These are phyloP conservation scores for Clarias gariepinus DNA, from an alignment of 2,113 vertebrate genomes.

Conservation along the genomic window DNA sequence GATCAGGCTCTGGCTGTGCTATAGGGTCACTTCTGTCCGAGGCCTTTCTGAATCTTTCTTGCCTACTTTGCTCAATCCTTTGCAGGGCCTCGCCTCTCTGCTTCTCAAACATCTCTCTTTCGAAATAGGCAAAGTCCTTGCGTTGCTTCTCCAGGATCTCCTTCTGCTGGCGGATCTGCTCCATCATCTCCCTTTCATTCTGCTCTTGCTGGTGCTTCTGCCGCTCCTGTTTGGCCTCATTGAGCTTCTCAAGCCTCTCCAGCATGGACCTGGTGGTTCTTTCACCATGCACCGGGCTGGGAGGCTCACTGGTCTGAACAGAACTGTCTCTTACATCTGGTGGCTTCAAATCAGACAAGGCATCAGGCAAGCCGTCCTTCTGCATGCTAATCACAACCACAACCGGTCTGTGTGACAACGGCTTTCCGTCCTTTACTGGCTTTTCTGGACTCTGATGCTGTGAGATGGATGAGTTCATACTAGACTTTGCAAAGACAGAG, in stretches of 20 bases:
- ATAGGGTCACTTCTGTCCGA: constrained; percentile 60
- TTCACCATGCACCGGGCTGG: constrained; percentile 35
- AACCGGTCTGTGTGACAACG: constrained; percentile 63
- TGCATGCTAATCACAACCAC: constrained; percentile 80
- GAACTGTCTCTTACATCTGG: constrained; percentile 56
- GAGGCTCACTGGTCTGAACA: constrained; percentile 56
- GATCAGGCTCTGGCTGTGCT: constrained; percentile 62
- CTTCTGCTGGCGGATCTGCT: constrained; percentile 91
- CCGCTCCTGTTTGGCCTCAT: constrained; percentile 86
- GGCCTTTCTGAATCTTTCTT: constrained; percentile 56
- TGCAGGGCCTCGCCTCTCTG: constrained; percentile 75
- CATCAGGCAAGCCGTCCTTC: constrained; percentile 62
- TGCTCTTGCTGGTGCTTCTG: constrained; percentile 85
- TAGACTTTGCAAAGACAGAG: constrained; percentile 4
- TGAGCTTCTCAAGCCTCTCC: constrained; percentile 85
- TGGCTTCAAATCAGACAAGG: not conserved
- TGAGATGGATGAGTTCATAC: not conserved
- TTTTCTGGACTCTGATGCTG: constrained; percentile 37
- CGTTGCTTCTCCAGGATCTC: constrained; percentile 85
- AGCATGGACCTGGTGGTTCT: constrained; percentile 67
- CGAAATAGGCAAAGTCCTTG: constrained; percentile 74
- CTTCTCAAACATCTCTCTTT: constrained; percentile 76
- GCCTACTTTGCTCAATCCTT: constrained; percentile 73
- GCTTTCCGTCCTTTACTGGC: constrained; percentile 58
- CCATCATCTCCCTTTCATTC: constrained; percentile 94